phyloP scores from a whole-genome alignment of 1,140 invertebrate species.

The Coenobita brevimanus region DNA sequence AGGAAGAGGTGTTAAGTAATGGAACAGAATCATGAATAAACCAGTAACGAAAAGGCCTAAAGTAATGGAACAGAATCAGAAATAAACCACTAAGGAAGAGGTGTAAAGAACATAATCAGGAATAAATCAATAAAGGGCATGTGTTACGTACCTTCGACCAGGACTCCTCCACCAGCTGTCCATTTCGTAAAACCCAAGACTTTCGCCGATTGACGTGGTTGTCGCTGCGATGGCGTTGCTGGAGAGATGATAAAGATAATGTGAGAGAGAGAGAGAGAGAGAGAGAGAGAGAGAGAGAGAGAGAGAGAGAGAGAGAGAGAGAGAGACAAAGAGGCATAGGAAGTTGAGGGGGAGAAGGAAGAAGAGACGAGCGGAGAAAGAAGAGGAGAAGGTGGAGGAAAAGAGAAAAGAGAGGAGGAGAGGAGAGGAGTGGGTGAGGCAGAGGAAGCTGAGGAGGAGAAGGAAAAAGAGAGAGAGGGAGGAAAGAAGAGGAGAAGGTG shows the following conservation, averaged over 20 bases:
- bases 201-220: slow-evolving; percentile 95
- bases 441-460: too few relatives aligned
- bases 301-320: background rate
- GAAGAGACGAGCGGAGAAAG: background rate
- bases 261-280: background rate
- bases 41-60: too few relatives aligned
- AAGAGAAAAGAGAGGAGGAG: background rate
- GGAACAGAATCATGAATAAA: too few relatives aligned
- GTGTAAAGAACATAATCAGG: too few relatives aligned
- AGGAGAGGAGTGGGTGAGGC: too few relatives aligned
- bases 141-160: slow-evolving; percentile 48
- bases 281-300: slow-evolving; percentile 20
- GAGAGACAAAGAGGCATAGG: background rate
- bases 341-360: background rate
- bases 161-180: slow-evolving; percentile 75
- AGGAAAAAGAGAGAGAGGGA: background rate
- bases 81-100: too few relatives aligned
- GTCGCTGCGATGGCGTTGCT: slow-evolving; percentile 97
- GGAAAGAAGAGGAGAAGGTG: background rate
- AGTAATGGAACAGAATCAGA: too few relatives aligned
- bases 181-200: slow-evolving; percentile 89
- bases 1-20: too few relatives aligned
- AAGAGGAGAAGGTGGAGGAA: background rate
- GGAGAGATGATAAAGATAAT: slow-evolving; percentile 71
- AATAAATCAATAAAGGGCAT: too few relatives aligned